Conservation (phyloP, 2,888 invertebrate genomes). For the Metalampra italica region DNA sequence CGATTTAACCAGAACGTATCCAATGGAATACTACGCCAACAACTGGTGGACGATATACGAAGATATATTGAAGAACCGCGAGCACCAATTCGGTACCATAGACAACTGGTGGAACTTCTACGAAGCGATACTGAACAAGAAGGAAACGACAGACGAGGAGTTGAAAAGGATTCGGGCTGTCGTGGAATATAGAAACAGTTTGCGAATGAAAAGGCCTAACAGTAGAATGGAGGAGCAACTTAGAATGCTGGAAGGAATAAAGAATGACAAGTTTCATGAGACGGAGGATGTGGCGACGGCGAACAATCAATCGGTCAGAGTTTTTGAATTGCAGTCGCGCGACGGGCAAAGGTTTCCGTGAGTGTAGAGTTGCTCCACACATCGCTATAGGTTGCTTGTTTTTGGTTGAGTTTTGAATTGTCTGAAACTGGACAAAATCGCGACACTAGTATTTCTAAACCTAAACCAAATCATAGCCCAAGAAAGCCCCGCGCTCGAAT, state of each 20-base stretch:
- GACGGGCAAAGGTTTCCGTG: background rate
- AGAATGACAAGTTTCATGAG: conserved; percentile 54
- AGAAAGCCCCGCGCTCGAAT: too few species aligned
- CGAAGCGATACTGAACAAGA: conserved; percentile 55
- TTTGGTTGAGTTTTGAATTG: too few species aligned
- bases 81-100: conserved; percentile 67
- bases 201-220: conserved; percentile 42
- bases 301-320: conserved; percentile 67
- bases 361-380: background rate
- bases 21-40: conserved; percentile 68
- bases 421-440: too few species aligned
- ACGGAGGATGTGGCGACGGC: conserved; percentile 47
- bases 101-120: conserved; percentile 74
- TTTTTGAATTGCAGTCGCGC: conserved; percentile 18
- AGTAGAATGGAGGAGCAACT: conserved; percentile 65
- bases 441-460: too few species aligned
- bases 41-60: conserved; percentile 76
- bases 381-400: too few species aligned
- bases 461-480: too few species aligned
- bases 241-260: conserved; percentile 57
- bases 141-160: conserved; percentile 45
- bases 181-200: conserved; percentile 38
- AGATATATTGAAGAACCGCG: conserved; percentile 59
- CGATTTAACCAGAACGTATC: conserved; percentile 63
- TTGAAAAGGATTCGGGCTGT: conserved; percentile 43